Evolutionary conservation across 2,113 vertebrate species (phyloP), one percentile per base, ranked within the genome.

Genomic region (Loxodonta africana): DNA sequence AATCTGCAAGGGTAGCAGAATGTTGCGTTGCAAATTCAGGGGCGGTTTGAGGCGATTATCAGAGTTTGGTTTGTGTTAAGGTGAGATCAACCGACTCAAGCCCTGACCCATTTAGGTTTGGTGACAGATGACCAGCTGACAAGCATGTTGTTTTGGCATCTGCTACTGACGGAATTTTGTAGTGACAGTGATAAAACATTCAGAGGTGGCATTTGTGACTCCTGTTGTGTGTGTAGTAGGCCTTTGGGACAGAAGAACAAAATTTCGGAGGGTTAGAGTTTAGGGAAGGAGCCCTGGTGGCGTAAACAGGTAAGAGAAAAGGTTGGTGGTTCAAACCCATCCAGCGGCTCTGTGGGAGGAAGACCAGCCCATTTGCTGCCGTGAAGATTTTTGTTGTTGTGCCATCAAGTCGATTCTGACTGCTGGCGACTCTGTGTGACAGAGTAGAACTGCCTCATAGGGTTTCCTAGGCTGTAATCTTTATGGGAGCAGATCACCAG

Each of bases 101-200:
- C 48, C 30, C 9, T 85, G 86, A 69, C n/a, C 69, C 53, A 15
- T 87, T 97, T 94, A 95, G 63, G 89, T 96, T 48, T 65, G 21
- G 0, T 7, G 57, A 12, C 51, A 95, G 69, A 83, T 94, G 85
- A 48, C 85, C 71, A 48, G 23, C 74, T 33, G 51, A 57, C 74
- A 74, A 67, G 15, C 67, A 41, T 82, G 28, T 46, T 86, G 48
- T 57, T 88, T 76, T 83, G 67, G 20, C 71, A 44, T 51, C 9
- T 76, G 60, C 46, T 89, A 3, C 76, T 33, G 76, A 30, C 28
- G 30, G 62, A 90, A 25, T 82, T 84, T 78, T 73, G 21, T 41
- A 60, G 67, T 78, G 83, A 90, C 83, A 74, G 3, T 44, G 4
- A 9, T 11, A 51, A 83, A 71, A 30, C 81, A 18, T 8, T 67